These are phyloP conservation scores for Styela clava DNA, from an alignment of 23 tunicate genomes.

Conservation along the genomic window DNA sequence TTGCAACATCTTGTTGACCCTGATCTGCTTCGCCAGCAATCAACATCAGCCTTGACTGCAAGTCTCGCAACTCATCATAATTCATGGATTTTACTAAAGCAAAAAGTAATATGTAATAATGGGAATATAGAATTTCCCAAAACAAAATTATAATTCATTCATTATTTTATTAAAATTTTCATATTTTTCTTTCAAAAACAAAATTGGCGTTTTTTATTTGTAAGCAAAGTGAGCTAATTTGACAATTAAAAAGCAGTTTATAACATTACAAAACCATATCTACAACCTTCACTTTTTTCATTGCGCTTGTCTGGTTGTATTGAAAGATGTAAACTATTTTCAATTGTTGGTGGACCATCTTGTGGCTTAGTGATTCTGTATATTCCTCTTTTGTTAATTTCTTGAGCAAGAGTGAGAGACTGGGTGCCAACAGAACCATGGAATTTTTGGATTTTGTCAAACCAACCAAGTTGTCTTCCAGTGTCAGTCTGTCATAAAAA, in stretches of 20 bases:
- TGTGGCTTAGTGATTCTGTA: conserved; percentile 25
- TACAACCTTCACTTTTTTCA: background rate
- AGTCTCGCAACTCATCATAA: conserved; percentile 41
- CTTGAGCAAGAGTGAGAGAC: conserved; percentile 37
- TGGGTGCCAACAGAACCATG: conserved; percentile 51
- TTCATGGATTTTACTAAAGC: conserved; percentile 22
- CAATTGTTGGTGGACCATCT: background rate
- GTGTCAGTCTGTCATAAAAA: conserved; percentile 25
- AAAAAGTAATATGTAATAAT: background rate
- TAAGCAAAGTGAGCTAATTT: no score
- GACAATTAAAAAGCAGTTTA: no score
- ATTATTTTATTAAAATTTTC: no score
- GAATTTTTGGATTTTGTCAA: conserved; percentile 19
- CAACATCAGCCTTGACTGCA: conserved; percentile 68
- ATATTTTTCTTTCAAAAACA: no score
- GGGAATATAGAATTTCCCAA: background rate
- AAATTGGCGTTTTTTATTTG: no score
- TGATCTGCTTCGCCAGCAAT: conserved; percentile 79
- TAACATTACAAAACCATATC: no score
- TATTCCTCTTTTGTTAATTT: conserved; percentile 35
- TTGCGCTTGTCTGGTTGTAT: background rate
- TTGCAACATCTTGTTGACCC: conserved; percentile 52
- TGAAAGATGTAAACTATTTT: background rate
- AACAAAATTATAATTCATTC: background rate
- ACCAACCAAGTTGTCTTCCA: conserved; percentile 34